Conservation (phyloP, 2,113 vertebrate genomes). For the Lagopus muta region DNA sequence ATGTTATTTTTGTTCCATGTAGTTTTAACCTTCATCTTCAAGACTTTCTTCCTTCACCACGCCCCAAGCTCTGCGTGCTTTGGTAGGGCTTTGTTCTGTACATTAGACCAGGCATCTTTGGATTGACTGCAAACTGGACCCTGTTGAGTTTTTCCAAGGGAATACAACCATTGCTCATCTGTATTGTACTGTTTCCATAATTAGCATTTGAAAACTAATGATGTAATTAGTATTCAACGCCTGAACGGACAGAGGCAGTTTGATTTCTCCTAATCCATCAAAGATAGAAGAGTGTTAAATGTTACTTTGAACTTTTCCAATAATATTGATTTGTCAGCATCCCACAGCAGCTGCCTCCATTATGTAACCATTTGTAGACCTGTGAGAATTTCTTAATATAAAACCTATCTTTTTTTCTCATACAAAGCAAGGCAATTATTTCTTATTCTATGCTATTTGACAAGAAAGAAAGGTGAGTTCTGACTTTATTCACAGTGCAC, state of each 20-base stretch:
- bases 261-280: background rate
- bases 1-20: background rate
- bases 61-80: fast-evolving
- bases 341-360: background rate
- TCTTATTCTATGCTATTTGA: slow-evolving; percentile 8
- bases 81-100: background rate
- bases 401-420: background rate
- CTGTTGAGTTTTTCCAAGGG: background rate
- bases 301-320: slow-evolving; percentile 5
- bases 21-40: background rate
- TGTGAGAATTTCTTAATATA: slow-evolving; percentile 19
- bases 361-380: background rate
- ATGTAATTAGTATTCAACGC: background rate
- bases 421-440: slow-evolving; percentile 43
- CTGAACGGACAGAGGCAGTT: background rate
- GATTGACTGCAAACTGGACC: background rate
- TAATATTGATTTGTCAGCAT: slow-evolving; percentile 17
- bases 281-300: background rate
- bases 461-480: background rate
- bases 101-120: background rate
- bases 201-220: background rate
- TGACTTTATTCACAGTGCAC: background rate
- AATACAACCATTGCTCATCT: background rate
- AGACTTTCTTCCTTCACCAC: fast-evolving
- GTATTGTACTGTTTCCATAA: background rate